Evolutionary conservation across 2,888 invertebrate species (phyloP).

Genomic region (Drosophila kuntzei): DNA sequence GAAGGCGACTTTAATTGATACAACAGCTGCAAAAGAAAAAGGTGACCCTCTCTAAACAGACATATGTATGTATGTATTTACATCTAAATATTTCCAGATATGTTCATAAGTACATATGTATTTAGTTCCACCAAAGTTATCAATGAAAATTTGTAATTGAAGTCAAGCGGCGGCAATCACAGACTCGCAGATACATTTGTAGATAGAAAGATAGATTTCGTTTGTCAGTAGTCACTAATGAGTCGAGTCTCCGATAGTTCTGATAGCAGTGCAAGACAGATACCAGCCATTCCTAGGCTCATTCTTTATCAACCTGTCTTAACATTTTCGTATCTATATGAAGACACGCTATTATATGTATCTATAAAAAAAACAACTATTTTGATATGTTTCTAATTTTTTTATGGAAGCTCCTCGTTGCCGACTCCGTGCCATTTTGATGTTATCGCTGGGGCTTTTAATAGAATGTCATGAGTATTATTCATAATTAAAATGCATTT

Average conservation of each 20-base stretch:
- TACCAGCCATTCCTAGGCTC: neutral
- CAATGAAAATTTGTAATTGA: slow-evolving; percentile 48
- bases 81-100: neutral
- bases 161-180: slow-evolving; percentile 26
- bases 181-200: slow-evolving; percentile 45
- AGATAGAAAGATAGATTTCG: slow-evolving; percentile 40
- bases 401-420: slow-evolving; percentile 8
- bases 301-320: slow-evolving; percentile 9
- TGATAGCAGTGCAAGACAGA: slow-evolving; percentile 6
- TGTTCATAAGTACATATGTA: neutral
- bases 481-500: slow-evolving; percentile 71
- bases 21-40: slow-evolving; percentile 16
- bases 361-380: slow-evolving; percentile 10
- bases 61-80: too few species aligned
- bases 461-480: slow-evolving; percentile 59
- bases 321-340: slow-evolving; percentile 28
- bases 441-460: slow-evolving; percentile 35
- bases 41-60: neutral
- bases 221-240: slow-evolving; percentile 18
- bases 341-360: slow-evolving; percentile 23
- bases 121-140: slow-evolving; percentile 5
- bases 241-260: slow-evolving; percentile 6
- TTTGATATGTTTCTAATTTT: neutral
- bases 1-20: slow-evolving; percentile 5
- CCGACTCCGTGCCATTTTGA: slow-evolving; percentile 1